Evolutionary conservation across 2,888 invertebrate genomes (phyloP), one percentile per base, ranked within the genome.

Genomic region (Acanthacorydalis orientalis): DNA sequence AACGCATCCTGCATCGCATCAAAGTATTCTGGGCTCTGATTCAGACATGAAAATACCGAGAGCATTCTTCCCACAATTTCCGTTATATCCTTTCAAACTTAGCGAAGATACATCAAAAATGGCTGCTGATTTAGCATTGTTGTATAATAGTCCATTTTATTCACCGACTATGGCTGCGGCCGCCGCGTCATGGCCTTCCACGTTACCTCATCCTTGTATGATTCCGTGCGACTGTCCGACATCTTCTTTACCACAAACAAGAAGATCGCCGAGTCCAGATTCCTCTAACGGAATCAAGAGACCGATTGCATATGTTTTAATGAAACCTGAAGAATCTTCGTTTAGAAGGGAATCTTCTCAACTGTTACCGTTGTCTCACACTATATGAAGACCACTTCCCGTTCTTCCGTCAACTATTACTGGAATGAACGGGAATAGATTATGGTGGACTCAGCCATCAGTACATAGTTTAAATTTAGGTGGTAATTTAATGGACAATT

Each of bases 361-460:
- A 37, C 61, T 68, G 16, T 62, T 57, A 38, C 60, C 60, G 2
- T 60, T 77, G 50, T 4, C 23, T 23, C 83, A 83, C 63, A 80
- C 83, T 65, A 84, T 84, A 77, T 84, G 83, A 84, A 83, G 80
- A 74, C 83, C 83, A 69, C 81, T 83, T 62, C 79, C 83, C 79
- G 77, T 77, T 75, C 83, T 83, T 70, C 82, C 82, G 59, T 79
- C 80, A 61, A 68, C 79, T 70, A 68, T 72, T 72, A 70, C 72
- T 71, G 47, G 47, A 39, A 40, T 46, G 16, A 15, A 41, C 31
- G 31, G 31, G 43, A 16, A 12, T 23, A 16, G 35, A 16, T 16
- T 12, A 16, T 45, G 45, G 45, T 45, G 45, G 45, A 16, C 39
- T 11, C 33, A 32, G 31, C 32, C 43, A 31, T 15, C 35, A 45